Evolutionary conservation across 2,113 vertebrate genomes (phyloP).

Genomic region (Toxotes chatareus): DNA sequence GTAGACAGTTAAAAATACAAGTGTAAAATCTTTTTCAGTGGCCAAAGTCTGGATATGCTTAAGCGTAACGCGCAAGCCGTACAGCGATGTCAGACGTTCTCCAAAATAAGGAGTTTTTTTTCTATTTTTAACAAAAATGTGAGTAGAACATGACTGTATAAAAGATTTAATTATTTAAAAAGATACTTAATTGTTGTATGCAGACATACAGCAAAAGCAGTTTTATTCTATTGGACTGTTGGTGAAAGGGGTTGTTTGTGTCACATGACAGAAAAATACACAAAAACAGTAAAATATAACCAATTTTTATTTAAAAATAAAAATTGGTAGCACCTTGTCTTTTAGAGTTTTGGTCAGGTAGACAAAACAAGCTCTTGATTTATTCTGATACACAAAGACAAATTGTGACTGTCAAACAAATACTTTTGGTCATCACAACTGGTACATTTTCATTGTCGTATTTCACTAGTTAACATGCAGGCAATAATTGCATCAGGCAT

Average conservation of each 20-base stretch:
- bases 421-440: constrained; percentile 77
- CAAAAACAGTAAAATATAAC: constrained; percentile 59
- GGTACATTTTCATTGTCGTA: constrained; percentile 61
- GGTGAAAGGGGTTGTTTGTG: neutral
- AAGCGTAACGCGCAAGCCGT: no score
- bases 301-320: constrained; percentile 72
- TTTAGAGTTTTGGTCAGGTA: constrained; percentile 65
- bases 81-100: no score
- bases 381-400: constrained; percentile 65
- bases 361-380: constrained; percentile 57
- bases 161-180: no score
- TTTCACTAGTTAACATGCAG: constrained; percentile 65
- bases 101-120: no score
- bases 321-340: constrained; percentile 63
- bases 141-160: no score
- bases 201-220: neutral
- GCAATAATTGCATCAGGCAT: constrained; percentile 63
- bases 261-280: constrained; percentile 12
- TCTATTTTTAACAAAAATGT: no score
- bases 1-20: no score
- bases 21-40: no score
- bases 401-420: constrained; percentile 66
- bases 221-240: neutral
- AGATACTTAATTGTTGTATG: neutral
- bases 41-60: no score